A percentile compares a stretch with the other conserved stretches of the same genome.
These are phyloP conservation scores for Oreonectes daqikongensis DNA, from an alignment of 2,797 vertebrate genomes.

Conservation along the genomic window DNA sequence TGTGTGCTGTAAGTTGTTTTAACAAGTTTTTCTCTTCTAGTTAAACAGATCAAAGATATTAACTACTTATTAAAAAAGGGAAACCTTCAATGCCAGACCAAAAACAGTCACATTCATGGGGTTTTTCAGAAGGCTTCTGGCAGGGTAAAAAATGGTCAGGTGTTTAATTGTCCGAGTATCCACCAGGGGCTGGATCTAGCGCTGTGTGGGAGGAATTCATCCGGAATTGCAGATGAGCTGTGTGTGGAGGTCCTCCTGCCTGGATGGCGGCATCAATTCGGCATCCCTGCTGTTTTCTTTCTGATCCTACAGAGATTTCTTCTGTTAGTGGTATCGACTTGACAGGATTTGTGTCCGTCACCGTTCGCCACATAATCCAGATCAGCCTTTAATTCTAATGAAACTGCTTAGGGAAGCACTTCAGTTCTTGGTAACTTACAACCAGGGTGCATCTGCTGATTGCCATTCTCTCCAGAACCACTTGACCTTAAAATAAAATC, in stretches of 20 bases:
- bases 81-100: not conserved
- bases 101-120: not conserved
- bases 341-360: slow-evolving; percentile 56
- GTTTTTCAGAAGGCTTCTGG: slow-evolving; percentile 7
- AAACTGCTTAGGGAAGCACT: slow-evolving; percentile 56
- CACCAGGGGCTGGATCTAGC: slow-evolving; percentile 4
- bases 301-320: slow-evolving; percentile 59
- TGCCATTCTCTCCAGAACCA: slow-evolving; percentile 51
- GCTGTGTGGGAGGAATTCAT: slow-evolving; percentile 5
- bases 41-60: too few species aligned
- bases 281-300: slow-evolving; percentile 43
- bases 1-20: too few species aligned
- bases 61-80: too few species aligned
- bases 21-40: too few species aligned
- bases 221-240: slow-evolving; percentile 28
- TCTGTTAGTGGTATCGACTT: slow-evolving; percentile 57
- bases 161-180: slow-evolving; percentile 40
- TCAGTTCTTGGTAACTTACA: slow-evolving; percentile 48
- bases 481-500: slow-evolving; percentile 55
- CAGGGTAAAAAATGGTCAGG: slow-evolving; percentile 18
- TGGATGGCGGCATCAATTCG: slow-evolving; percentile 31
- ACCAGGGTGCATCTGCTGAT: slow-evolving; percentile 41
- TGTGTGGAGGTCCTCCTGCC: not conserved
- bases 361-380: slow-evolving; percentile 59
- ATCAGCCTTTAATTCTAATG: slow-evolving; percentile 66